Conservation (phyloP, 1,140 invertebrate genomes). For the Dinothrombium tinctorium region DNA sequence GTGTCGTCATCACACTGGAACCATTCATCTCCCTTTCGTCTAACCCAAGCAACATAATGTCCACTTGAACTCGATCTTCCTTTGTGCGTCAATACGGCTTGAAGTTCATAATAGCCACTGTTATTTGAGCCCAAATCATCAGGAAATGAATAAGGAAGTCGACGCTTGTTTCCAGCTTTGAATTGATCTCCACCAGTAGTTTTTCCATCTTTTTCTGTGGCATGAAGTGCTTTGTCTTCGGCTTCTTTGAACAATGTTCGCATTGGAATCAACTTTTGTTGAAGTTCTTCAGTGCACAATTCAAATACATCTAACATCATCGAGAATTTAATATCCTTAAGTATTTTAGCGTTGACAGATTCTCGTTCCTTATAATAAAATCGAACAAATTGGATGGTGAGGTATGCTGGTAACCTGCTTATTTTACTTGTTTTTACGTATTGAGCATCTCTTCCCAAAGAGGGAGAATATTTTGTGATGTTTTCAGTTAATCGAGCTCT, state of each 20-base stretch:
- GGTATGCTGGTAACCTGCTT: constrained; percentile 74
- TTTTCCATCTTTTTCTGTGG: constrained; percentile 15
- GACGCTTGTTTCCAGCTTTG: too few species aligned
- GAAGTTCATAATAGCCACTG: constrained; percentile 78
- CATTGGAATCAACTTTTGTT: constrained; percentile 69
- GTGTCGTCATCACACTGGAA: constrained; percentile 92
- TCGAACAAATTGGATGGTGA: constrained; percentile 90
- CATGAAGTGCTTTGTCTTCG: constrained; percentile 34
- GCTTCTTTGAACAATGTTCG: constrained; percentile 67
- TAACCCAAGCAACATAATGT: constrained; percentile 93
- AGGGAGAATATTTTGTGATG: constrained; percentile 66
- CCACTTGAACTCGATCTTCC: constrained; percentile 88
- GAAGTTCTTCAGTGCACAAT: constrained; percentile 67
- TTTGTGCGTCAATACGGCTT: constrained; percentile 90
- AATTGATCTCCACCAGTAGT: constrained; percentile 25
- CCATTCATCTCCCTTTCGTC: constrained; percentile 44
- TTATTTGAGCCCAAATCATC: constrained; percentile 50
- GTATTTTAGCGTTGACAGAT: constrained; percentile 88
- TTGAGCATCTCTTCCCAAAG: constrained; percentile 60
- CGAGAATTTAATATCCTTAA: constrained; percentile 80
- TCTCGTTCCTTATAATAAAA: constrained; percentile 97
- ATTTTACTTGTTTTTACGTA: constrained; percentile 89
- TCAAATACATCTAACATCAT: constrained; percentile 85
- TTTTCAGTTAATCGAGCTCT: constrained; percentile 66
- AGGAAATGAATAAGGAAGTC: constrained; percentile 53